Base-by-base conservation (phyloP, 2,797 vertebrate genomes). In the Synaphobranchus kaupii region DNA sequence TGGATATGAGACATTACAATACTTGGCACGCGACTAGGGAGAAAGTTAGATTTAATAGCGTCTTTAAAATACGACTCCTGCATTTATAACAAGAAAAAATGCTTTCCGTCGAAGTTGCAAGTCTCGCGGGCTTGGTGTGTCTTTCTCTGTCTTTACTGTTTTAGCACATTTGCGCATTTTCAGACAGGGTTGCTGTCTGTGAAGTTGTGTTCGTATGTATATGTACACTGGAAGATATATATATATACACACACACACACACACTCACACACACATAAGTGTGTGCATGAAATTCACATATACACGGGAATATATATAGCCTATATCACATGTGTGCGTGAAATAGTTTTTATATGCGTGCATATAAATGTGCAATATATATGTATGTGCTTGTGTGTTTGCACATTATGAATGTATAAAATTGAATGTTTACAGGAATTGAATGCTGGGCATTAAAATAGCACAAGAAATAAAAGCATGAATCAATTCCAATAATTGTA, bases 241-340 rank as follows among this genome's bases (percentile, higher is more conserved):
- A 66, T 66, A 66, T n/a, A 66, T 28, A 9, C 4, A 10, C 28
- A 71, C n/a, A 9, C 28, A 71, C 28, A 71, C 10, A 31, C 5
- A 20, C 6, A 66, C 10, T 8, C 8, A n/a, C n/a, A n/a, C n/a
- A n/a, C n/a, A n/a, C n/a, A n/a, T n/a, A n/a, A n/a, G n/a, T n/a
- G 12, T 28, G n/a, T 50, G 6, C 6, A 15, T 10, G 25, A 87
- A 92, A 85, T 91, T 93, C 87, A 86, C 86, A 56, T 88, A 84
- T 91, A 90, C 90, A 22, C 63, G 12, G 31, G 31, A 31, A 83
- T 50, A 83, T n/a, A 83, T 50, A 82, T 50, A 82, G 39, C 39
- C 39, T n/a, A 82, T 50, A 82, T 82, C 39, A 82, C 50, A 82
- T 84, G 58, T 84, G 28, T n/a, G 25, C 15, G n/a, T 17, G 5